A percentile compares a stretch with the other conserved stretches of the same genome.
Conservation (phyloP, 2,888 invertebrate species). For the Platycheirus rosarum region DNA sequence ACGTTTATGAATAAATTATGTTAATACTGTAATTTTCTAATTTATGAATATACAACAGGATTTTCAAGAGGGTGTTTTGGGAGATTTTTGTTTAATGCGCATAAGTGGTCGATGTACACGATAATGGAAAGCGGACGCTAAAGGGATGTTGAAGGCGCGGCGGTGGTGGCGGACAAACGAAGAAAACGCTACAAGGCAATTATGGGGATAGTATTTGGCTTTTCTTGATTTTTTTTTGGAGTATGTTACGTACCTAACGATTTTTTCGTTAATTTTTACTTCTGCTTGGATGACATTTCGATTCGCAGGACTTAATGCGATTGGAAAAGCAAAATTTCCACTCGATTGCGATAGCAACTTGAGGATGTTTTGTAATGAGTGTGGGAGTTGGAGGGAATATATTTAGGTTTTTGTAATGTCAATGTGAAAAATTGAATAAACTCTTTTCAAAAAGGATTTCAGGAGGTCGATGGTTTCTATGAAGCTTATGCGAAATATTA, state of each 20-base stretch:
- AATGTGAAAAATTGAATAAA: not conserved
- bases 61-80: constrained; percentile 62
- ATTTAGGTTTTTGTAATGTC: not conserved
- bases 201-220: constrained; percentile 62
- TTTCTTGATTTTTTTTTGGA: constrained; percentile 35
- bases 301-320: constrained; percentile 59
- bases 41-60: constrained; percentile 71
- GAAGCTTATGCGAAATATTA: too few relatives aligned
- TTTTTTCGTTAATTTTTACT: constrained; percentile 22
- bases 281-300: constrained; percentile 50
- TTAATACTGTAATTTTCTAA: constrained; percentile 80
- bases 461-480: not conserved
- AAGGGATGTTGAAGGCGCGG: constrained; percentile 10
- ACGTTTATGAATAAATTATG: constrained; percentile 82
- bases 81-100: constrained; percentile 34
- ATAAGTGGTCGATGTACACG: constrained; percentile 63
- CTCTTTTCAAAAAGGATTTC: not conserved
- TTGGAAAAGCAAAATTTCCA: constrained; percentile 69
- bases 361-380: constrained; percentile 37
- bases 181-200: constrained; percentile 51
- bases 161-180: not conserved
- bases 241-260: not conserved
- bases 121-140: constrained; percentile 28
- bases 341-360: constrained; percentile 60
- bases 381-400: constrained; percentile 10